phyloP scores from a whole-genome alignment of 2,888 invertebrate genomes.

The Himalopsyche tibetana region DNA sequence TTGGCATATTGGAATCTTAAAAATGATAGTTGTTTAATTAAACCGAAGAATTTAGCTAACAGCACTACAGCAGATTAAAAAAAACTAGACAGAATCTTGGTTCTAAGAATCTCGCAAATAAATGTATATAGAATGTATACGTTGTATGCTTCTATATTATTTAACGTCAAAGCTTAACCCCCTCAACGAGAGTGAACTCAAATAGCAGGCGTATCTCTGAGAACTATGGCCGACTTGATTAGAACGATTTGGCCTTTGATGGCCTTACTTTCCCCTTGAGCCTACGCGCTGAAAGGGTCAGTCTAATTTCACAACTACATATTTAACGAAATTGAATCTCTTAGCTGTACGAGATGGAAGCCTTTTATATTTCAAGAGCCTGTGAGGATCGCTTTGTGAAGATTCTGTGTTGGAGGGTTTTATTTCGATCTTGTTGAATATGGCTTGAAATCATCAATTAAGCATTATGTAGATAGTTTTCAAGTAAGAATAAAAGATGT shows the following conservation, averaged over 20 bases:
- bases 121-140: neutral
- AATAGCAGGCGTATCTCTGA: conserved; percentile 28
- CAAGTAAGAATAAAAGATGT: neutral
- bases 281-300: conserved; percentile 49
- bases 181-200: conserved; percentile 36
- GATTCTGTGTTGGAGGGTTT: neutral
- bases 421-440: conserved; percentile 14
- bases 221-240: conserved; percentile 49
- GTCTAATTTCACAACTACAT: conserved; percentile 54
- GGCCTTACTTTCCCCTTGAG: conserved; percentile 37
- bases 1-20: too few relatives aligned
- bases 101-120: too few relatives aligned
- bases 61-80: too few relatives aligned
- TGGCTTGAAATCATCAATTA: conserved; percentile 1
- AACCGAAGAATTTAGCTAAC: too few relatives aligned
- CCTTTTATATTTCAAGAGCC: conserved; percentile 7
- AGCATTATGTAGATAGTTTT: neutral
- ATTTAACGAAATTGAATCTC: conserved; percentile 61
- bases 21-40: too few relatives aligned
- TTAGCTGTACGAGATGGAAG: conserved; percentile 31
- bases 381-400: conserved; percentile 8
- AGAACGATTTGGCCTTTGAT: conserved; percentile 52
- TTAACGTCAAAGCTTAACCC: conserved; percentile 45
- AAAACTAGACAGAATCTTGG: too few relatives aligned
- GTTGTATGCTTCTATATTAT: neutral